phyloP scores from a whole-genome alignment of 2,113 vertebrate genomes.

The human region DNA sequence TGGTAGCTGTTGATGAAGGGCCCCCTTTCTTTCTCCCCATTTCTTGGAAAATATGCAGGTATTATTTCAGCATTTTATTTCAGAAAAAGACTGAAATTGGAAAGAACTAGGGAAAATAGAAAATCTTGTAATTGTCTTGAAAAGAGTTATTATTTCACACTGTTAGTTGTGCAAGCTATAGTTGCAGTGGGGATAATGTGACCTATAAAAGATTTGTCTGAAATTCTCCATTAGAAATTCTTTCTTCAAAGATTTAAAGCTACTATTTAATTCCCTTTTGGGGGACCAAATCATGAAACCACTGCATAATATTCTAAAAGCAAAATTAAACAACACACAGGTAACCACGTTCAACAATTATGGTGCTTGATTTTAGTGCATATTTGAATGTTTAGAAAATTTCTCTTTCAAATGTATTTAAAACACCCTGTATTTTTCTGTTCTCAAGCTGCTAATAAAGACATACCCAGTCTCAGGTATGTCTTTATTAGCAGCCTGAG shows the following conservation, averaged over 20 bases:
- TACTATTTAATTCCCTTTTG: not conserved
- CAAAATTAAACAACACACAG: not conserved
- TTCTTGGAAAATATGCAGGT: conserved; percentile 20
- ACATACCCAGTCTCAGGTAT: no score
- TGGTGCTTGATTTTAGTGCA: not conserved
- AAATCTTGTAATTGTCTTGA: conserved; percentile 30
- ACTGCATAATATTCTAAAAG: not conserved
- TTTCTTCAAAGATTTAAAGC: not conserved
- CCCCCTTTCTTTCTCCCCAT: not conserved
- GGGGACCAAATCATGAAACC: not conserved
- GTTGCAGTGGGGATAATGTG: not conserved
- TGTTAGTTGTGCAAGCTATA: not conserved
- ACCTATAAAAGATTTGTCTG: conserved; percentile 11
- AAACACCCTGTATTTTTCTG: not conserved
- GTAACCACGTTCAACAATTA: not conserved
- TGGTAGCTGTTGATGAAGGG: conserved; percentile 36
- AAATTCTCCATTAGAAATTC: conserved; percentile 45
- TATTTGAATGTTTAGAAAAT: not conserved
- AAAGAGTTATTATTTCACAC: conserved; percentile 46
- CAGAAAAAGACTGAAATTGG: conserved; percentile 5
- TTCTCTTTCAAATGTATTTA: not conserved
- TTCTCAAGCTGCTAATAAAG: no score
- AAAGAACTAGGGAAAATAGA: not conserved
- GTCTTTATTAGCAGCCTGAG: no score
- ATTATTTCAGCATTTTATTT: conserved; percentile 30